These are phyloP conservation scores for Balearica regulorum DNA, from an alignment of 2,797 vertebrate genomes.

Conservation along the genomic window DNA sequence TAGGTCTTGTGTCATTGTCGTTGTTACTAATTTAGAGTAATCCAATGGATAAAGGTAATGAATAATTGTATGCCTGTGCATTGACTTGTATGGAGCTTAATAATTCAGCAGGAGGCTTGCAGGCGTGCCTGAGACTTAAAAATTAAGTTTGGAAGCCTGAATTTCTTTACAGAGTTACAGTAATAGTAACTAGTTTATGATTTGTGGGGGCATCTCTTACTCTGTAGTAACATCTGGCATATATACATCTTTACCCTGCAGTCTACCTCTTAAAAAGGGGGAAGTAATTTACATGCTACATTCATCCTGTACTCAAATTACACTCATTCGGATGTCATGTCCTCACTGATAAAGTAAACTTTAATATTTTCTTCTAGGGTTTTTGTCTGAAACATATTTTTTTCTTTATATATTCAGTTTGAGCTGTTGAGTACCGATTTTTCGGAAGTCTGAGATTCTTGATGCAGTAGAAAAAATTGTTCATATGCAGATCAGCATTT, in stretches of 20 bases:
- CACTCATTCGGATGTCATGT: not conserved
- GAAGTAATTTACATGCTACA: not conserved
- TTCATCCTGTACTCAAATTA: not conserved
- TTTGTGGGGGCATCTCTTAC: not conserved
- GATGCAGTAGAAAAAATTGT: not conserved
- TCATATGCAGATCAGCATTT: not conserved
- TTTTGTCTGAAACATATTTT: not conserved
- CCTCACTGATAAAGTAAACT: not conserved
- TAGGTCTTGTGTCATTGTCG: not conserved
- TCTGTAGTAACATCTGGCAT: not conserved
- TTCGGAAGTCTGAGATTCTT: not conserved
- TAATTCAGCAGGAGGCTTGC: not conserved
- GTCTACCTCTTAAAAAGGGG: not conserved
- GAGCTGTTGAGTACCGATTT: not conserved
- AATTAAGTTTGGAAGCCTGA: not conserved
- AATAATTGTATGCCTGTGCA: not conserved
- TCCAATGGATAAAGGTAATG: not conserved
- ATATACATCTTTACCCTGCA: not conserved
- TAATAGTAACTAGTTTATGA: not conserved
- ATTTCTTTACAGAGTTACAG: conserved; percentile 16
- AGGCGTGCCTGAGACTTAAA: not conserved
- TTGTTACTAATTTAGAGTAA: not conserved
- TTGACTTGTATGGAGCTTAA: not conserved
- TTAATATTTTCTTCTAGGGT: not conserved
- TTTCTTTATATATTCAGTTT: not conserved